A percentile compares a stretch with the other conserved stretches of the same genome.
phyloP scores from a whole-genome alignment of 2,113 vertebrate genomes.

The Capreolus pygargus region DNA sequence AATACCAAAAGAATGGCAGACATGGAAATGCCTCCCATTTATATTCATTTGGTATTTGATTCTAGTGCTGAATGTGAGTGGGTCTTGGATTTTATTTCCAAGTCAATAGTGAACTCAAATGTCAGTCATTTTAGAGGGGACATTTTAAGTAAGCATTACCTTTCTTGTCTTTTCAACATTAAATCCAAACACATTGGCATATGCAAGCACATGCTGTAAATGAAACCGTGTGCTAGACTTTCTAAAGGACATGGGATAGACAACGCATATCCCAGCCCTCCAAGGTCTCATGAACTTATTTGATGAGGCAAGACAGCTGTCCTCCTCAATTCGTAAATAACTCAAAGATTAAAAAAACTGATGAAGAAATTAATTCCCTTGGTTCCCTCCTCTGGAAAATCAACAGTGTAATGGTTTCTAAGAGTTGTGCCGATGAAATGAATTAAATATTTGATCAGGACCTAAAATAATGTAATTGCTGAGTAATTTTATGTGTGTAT shows the following conservation, averaged over 20 bases:
- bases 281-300: background rate
- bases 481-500: background rate
- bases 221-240: background rate
- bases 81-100: conserved; percentile 65
- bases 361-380: background rate
- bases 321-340: background rate
- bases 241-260: background rate
- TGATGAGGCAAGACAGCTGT: background rate
- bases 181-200: background rate
- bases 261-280: fast-evolving
- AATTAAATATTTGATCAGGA: background rate
- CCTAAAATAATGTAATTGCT: background rate
- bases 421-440: background rate
- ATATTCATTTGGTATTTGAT: conserved; percentile 67
- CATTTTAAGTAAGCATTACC: conserved; percentile 38
- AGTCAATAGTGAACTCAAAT: conserved; percentile 64
- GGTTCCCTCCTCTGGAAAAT: background rate
- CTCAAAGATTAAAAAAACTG: background rate
- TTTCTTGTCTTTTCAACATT: conserved; percentile 40
- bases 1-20: conserved; percentile 61
- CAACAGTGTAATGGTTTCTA: background rate
- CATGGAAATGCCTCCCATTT: conserved; percentile 46
- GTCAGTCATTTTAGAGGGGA: conserved; percentile 57
- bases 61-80: background rate
- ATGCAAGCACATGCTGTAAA: background rate